Evolutionary conservation across 2,113 vertebrate genomes (phyloP).

Genomic region (Pangasianodon hypophthalmus): DNA sequence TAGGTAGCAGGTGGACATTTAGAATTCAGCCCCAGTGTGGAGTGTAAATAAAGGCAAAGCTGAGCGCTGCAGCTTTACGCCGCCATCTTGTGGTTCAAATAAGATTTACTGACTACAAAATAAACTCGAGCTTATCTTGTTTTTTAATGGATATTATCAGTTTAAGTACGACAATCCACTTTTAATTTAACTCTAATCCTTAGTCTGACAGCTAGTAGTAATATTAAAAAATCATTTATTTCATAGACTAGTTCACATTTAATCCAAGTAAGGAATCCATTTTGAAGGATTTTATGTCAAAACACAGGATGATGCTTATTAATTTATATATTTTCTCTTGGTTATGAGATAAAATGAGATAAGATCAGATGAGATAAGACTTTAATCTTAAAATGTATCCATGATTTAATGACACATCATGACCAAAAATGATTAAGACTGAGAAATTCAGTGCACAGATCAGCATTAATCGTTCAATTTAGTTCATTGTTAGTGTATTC

Average conservation of each 20-base stretch:
- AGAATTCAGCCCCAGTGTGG: background rate
- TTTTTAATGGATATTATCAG: background rate
- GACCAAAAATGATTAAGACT: too few species aligned
- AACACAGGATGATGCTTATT: too few species aligned
- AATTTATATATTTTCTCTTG: too few species aligned
- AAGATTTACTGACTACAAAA: background rate
- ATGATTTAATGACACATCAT: background rate
- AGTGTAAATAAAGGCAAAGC: background rate
- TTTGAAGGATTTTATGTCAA: too few species aligned
- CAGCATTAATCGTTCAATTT: too few species aligned
- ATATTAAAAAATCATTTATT: too few species aligned
- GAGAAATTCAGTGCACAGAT: too few species aligned
- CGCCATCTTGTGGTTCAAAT: slow-evolving; percentile 1
- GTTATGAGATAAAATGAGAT: background rate
- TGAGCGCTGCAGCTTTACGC: background rate
- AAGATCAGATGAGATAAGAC: background rate
- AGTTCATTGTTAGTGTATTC: background rate
- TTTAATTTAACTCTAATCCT: too few species aligned
- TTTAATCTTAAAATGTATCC: too few species aligned
- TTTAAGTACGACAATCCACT: background rate
- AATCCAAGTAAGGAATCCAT: too few species aligned
- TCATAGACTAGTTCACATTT: too few species aligned
- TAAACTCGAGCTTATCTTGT: background rate
- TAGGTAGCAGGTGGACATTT: background rate
- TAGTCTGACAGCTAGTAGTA: background rate